These are phyloP conservation scores for Macroglossus sobrinus DNA, from an alignment of 2,113 vertebrate species.

Conservation along the genomic window DNA sequence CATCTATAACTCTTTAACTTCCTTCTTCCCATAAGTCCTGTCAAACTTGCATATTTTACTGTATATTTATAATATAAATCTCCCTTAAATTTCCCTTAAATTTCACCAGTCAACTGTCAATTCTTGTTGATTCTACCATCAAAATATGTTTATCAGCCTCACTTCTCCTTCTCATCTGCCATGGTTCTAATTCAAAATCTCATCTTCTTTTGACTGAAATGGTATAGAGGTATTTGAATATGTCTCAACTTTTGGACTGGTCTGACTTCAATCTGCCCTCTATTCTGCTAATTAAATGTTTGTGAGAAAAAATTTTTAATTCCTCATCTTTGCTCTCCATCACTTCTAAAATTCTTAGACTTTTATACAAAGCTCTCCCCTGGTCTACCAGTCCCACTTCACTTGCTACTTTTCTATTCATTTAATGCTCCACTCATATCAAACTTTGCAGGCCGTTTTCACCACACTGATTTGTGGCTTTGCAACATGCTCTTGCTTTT, in stretches of 20 bases:
- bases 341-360: not conserved
- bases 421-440: not conserved
- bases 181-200: not conserved
- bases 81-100: not conserved
- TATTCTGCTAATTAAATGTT: not conserved
- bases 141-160: not conserved
- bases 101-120: not conserved
- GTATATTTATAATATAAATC: not conserved
- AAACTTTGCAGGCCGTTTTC: fast-evolving
- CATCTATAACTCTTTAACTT: not conserved
- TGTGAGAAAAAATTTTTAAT: not conserved
- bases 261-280: not conserved
- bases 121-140: not conserved
- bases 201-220: not conserved
- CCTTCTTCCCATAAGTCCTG: not conserved
- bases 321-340: not conserved
- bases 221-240: not conserved
- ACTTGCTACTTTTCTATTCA: not conserved
- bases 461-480: fast-evolving
- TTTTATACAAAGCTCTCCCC: not conserved
- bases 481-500: not conserved
- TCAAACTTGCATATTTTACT: not conserved
- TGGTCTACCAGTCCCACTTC: not conserved
- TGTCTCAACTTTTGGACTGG: not conserved
- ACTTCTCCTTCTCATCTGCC: not conserved